A percentile compares a stretch with the other conserved stretches of the same genome.
Conservation (phyloP, 2,113 vertebrate genomes). For the Corynorhinus townsendii region DNA sequence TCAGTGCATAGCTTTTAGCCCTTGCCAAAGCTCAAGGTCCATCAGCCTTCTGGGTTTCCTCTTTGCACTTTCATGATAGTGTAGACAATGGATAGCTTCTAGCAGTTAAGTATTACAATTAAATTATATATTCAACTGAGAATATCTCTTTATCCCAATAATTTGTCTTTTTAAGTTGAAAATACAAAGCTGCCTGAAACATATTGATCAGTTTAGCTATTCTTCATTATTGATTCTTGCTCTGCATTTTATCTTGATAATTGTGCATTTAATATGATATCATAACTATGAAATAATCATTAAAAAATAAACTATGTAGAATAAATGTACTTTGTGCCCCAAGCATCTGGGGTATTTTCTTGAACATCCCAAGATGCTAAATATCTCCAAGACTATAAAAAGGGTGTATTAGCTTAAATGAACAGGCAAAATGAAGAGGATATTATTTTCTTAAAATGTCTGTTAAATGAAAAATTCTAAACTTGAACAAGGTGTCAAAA, state of each 20-base stretch:
- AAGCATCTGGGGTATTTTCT: background rate
- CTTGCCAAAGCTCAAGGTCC: too few species aligned
- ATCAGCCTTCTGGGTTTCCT: too few species aligned
- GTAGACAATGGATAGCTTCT: too few species aligned
- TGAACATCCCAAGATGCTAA: background rate
- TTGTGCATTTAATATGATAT: background rate
- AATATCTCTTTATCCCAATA: background rate
- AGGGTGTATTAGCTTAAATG: background rate
- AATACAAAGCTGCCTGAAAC: background rate
- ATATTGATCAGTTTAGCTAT: background rate
- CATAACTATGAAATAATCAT: background rate
- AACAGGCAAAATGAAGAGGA: background rate
- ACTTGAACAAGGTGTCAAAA: background rate
- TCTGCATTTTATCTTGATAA: background rate
- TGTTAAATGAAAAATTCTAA: background rate
- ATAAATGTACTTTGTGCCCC: background rate
- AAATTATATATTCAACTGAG: background rate
- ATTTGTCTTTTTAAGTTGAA: background rate
- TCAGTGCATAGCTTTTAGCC: too few species aligned
- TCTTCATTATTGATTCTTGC: background rate
- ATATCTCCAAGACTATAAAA: background rate
- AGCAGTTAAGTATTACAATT: background rate
- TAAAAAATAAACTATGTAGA: slow-evolving; percentile 26
- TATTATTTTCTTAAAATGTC: background rate
- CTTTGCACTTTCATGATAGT: too few species aligned